phyloP scores from a whole-genome alignment of 2,113 vertebrate genomes.

The Leptobrachium ailaonicum region DNA sequence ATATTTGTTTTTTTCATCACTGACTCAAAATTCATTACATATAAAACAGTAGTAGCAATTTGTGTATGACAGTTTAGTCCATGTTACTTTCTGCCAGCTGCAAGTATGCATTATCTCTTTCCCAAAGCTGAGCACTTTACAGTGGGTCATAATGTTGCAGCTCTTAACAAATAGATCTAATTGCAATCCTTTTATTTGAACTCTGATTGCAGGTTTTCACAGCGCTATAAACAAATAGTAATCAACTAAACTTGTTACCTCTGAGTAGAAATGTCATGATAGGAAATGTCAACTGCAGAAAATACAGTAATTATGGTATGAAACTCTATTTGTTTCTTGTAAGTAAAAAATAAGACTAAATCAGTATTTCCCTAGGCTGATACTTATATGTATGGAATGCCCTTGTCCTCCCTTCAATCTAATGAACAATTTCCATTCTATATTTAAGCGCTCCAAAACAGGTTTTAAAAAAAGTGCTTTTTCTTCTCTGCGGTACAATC shows the following conservation, averaged over 20 bases:
- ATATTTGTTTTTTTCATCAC: no score
- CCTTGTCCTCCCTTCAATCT: constrained; percentile 66
- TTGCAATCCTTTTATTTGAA: constrained; percentile 85
- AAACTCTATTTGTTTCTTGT: constrained; percentile 72
- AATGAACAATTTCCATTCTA: constrained; percentile 72
- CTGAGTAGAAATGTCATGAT: constrained; percentile 74
- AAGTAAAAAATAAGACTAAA: constrained; percentile 68
- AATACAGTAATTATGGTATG: constrained; percentile 77
- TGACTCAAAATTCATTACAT: background rate
- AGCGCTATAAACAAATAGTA: constrained; percentile 84
- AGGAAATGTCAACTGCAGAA: constrained; percentile 80
- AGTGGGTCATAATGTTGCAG: constrained; percentile 80
- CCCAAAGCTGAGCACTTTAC: constrained; percentile 85
- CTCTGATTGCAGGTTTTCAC: constrained; percentile 90
- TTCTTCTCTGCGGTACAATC: no score
- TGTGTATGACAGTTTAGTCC: constrained; percentile 70
- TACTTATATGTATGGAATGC: constrained; percentile 62
- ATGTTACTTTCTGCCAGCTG: constrained; percentile 76
- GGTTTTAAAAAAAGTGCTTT: no score
- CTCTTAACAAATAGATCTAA: constrained; percentile 88
- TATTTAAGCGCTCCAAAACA: constrained; percentile 74
- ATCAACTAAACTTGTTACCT: constrained; percentile 86
- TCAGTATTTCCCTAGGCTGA: constrained; percentile 49
- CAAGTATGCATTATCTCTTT: constrained; percentile 77
- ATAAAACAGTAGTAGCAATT: constrained; percentile 67